phyloP scores from a whole-genome alignment of 2,888 invertebrate species.

The Cephus runcator region DNA sequence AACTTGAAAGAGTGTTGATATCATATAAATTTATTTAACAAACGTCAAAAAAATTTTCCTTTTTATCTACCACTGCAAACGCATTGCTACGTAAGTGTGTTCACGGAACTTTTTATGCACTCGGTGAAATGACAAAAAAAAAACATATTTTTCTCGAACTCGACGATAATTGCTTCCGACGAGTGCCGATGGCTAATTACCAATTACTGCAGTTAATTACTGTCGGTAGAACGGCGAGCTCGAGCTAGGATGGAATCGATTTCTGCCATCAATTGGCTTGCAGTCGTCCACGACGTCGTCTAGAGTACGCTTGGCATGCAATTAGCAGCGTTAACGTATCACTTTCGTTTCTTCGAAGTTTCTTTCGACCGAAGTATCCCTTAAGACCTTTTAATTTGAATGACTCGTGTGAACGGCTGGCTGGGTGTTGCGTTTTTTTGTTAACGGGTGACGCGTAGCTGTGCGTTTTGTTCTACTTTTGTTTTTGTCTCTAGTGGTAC shows the following conservation, averaged over 20 bases:
- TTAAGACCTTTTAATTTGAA: background rate
- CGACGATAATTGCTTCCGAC: background rate
- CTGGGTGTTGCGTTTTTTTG: slow-evolving; percentile 51
- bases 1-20: background rate
- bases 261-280: background rate
- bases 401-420: slow-evolving; percentile 40
- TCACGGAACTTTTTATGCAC: background rate
- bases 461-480: slow-evolving; percentile 57
- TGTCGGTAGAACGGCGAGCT: background rate
- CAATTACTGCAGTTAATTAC: background rate
- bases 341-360: slow-evolving; percentile 13
- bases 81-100: background rate
- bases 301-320: slow-evolving; percentile 61
- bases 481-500: slow-evolving; percentile 66
- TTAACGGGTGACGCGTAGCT: slow-evolving; percentile 20
- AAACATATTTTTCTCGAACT: background rate
- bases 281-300: slow-evolving; percentile 19
- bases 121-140: background rate
- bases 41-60: background rate
- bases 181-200: background rate
- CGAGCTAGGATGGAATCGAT: background rate
- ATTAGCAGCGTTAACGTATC: slow-evolving; percentile 50
- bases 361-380: slow-evolving; percentile 19
- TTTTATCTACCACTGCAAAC: background rate
- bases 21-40: background rate